Base-by-base conservation (phyloP, 2,888 invertebrate species). In the Oithona nana region DNA sequence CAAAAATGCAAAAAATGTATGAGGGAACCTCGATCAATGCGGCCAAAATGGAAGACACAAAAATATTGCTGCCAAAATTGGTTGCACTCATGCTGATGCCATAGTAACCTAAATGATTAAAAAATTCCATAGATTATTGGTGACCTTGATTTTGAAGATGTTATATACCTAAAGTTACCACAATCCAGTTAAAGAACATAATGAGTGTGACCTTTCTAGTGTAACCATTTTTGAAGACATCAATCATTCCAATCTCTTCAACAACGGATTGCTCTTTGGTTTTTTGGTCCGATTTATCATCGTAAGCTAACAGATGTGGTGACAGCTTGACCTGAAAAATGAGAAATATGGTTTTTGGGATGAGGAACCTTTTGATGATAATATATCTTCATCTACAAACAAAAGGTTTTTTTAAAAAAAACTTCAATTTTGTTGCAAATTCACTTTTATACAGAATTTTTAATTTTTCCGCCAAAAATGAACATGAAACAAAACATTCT, bases 1-100 rank as follows among this genome's bases (percentile, higher is more conserved):
- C 59, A 13, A 65, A 28, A 26, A 64, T 39, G 54, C 65, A 63
- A 54, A 66, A 65, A 3, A 65, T 26, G 29, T 65, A 66, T 6
- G 66, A 60, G 6, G 66, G 66, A 26, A 66, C 39, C 51, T 66
- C 66, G 22, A 65, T 63, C 13, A 66, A 54, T 48, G 63, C 64
- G 3, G 61, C 57, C 16, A 66, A 49, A 31, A 65, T 59, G 31
- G 65, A 66, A 31, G 63, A 63, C 30, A 64, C 48, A 56, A 62
- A 65, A 13, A 60, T 63, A 26, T 66, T 57, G n/a, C 65, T 64
- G 1, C 64, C 64, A 1, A 66, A 55, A 28, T 60, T 65, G 61
- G 54, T 65, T 49, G 66, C 66, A 64, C 56, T 66, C 67, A 66
- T 65, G 8, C 64, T 61, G 52, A 66, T 66, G 13, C 66, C 66